Percentiles rank a stretch among this genome's conserved stretches.
Conservation (phyloP, 2,797 vertebrate species). For the Taeniopygia guttata region DNA sequence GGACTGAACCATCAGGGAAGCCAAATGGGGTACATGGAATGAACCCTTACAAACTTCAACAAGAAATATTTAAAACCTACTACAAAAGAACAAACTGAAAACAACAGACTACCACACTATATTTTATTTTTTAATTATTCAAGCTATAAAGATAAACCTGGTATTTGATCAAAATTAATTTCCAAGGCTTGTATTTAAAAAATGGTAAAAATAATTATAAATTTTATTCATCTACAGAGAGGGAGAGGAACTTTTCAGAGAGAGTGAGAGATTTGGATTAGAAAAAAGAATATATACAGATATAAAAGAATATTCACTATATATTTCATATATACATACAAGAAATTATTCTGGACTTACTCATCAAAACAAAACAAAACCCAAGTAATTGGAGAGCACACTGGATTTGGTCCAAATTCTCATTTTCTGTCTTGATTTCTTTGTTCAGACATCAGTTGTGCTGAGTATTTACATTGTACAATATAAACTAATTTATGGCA, state of each 20-base stretch:
- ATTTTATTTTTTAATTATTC: background rate
- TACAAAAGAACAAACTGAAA: too few species aligned
- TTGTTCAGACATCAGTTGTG: constrained; percentile 42
- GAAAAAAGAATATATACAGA: background rate
- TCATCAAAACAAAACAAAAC: background rate
- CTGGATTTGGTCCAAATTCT: constrained; percentile 10
- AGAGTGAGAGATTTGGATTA: background rate
- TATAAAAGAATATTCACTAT: background rate
- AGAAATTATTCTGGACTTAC: background rate
- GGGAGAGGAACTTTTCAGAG: background rate
- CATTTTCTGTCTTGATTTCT: constrained; percentile 28
- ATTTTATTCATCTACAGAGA: background rate
- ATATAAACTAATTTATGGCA: constrained; percentile 62
- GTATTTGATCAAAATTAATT: background rate
- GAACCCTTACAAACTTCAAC: too few species aligned
- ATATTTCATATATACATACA: background rate
- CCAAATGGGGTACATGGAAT: too few species aligned
- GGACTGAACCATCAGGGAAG: too few species aligned
- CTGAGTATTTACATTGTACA: constrained; percentile 63
- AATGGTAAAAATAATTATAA: background rate
- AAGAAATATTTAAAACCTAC: too few species aligned
- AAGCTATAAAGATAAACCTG: background rate
- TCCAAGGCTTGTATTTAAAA: background rate
- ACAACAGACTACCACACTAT: too few species aligned
- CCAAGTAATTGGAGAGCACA: background rate